phyloP scores from a whole-genome alignment of 1,140 invertebrate species.

The Dysdera silvatica region DNA sequence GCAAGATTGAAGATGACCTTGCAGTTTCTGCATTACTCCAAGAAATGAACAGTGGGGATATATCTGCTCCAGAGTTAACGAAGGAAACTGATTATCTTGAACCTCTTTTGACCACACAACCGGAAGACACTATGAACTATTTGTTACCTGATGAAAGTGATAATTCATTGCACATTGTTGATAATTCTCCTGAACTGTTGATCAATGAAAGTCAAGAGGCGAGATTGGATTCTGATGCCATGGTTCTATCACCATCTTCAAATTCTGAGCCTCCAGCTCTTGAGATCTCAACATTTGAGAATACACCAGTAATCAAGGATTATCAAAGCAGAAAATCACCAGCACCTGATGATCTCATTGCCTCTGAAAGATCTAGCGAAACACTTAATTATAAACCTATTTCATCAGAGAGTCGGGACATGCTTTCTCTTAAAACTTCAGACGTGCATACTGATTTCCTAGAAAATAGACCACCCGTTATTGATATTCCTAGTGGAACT shows the following conservation, averaged over 20 bases:
- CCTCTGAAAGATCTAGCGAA: too few species aligned
- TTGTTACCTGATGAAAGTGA: constrained; percentile 22
- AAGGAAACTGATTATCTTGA: constrained; percentile 30
- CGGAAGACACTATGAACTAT: constrained; percentile 29
- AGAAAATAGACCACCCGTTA: constrained; percentile 23
- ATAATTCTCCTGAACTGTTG: constrained; percentile 7
- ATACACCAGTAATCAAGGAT: constrained; percentile 2
- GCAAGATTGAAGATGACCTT: constrained; percentile 38
- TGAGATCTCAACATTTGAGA: constrained; percentile 22
- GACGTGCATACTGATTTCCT: too few species aligned
- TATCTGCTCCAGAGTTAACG: constrained; percentile 24
- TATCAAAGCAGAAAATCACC: background rate
- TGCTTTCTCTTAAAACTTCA: too few species aligned
- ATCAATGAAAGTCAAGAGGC: constrained; percentile 16
- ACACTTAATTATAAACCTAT: too few species aligned
- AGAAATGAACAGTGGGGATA: constrained; percentile 35
- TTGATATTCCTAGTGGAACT: constrained; percentile 10
- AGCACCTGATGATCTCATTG: too few species aligned
- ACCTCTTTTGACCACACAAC: constrained; percentile 19
- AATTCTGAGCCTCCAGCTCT: constrained; percentile 23
- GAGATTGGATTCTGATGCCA: constrained; percentile 6
- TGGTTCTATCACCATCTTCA: constrained; percentile 13
- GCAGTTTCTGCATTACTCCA: constrained; percentile 37
- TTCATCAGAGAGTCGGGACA: too few species aligned
- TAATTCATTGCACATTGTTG: constrained; percentile 23